phyloP scores from a whole-genome alignment of 2,797 vertebrate species.

The Vultur gryphus region DNA sequence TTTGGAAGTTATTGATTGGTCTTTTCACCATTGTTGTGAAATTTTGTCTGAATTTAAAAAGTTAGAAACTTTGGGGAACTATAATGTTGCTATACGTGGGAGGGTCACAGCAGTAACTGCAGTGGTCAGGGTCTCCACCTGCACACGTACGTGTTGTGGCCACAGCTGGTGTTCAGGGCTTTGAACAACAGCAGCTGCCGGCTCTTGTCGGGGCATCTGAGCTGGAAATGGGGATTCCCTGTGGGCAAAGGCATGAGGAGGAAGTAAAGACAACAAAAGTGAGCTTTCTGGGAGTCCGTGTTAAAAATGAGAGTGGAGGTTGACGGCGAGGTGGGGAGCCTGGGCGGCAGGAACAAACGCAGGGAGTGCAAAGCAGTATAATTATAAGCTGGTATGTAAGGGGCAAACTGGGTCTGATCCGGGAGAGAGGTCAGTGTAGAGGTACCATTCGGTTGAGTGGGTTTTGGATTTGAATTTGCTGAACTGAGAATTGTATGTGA shows the following conservation, averaged over 20 bases:
- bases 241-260: not conserved
- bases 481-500: not conserved
- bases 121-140: not conserved
- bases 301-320: not conserved
- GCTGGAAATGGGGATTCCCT: not conserved
- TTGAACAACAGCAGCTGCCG: accelerated
- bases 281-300: not conserved
- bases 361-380: not conserved
- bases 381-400: not conserved
- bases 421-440: not conserved
- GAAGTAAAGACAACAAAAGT: not conserved
- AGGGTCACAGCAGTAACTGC: not conserved
- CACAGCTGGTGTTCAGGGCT: not conserved
- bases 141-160: accelerated
- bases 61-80: not conserved
- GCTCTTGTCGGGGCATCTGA: not conserved
- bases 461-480: not conserved
- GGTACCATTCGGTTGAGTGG: not conserved
- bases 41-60: not conserved
- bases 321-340: not conserved
- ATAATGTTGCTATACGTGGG: not conserved
- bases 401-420: not conserved
- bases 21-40: not conserved
- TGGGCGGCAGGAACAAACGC: not conserved
- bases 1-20: not conserved